Base-by-base conservation (phyloP, 2,113 vertebrate genomes). In the Esox niger region DNA sequence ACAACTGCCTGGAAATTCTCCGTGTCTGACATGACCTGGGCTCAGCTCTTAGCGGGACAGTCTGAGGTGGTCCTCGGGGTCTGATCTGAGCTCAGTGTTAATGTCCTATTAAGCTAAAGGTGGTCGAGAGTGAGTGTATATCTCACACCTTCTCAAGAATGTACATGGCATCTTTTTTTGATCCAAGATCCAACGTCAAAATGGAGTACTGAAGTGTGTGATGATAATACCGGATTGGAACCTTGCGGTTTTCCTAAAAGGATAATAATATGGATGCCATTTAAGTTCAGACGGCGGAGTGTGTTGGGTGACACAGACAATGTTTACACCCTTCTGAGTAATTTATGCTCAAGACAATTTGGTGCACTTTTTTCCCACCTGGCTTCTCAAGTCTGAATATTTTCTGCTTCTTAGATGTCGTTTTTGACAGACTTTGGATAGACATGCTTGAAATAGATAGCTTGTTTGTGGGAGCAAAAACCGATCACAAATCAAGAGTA, bases 1-100 rank as follows among this genome's bases (percentile, higher is more conserved):
- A 99, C 93, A 99, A 99, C 92, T 99, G 97, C 87, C 91, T 99
- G 88, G 97, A 99, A 90, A 99, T 99, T 83, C 92, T 99, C 85
- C 90, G 97, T 65, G 97, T 99, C 81, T 97, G 90, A 92, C 84
- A 52, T 56, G 60, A 30, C 26, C 29, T 30, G 38, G 38, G 38
- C 38, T 43, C 38, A 43, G 38, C 38, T 43, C 23, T 54, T 54
- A 54, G 23, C 49, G 23, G 49, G 23, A 54, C 49, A 54, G 49
- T 54, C 49, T 25, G n/a, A 54, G 49, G 38, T 43, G 38, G 17
- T 43, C 38, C 38, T 43, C 13, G 38, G 38, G 17, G 17, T 43
- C 38, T 43, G 38, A 43, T 43, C 38, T 43, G 38, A 43, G 38
- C 38, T 43, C 38, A 43, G 38, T 43, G 38, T 43, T 15, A 4